Evolutionary conservation across 2,113 vertebrate species (phyloP).

Genomic region (Apistogramma diplotaenia): DNA sequence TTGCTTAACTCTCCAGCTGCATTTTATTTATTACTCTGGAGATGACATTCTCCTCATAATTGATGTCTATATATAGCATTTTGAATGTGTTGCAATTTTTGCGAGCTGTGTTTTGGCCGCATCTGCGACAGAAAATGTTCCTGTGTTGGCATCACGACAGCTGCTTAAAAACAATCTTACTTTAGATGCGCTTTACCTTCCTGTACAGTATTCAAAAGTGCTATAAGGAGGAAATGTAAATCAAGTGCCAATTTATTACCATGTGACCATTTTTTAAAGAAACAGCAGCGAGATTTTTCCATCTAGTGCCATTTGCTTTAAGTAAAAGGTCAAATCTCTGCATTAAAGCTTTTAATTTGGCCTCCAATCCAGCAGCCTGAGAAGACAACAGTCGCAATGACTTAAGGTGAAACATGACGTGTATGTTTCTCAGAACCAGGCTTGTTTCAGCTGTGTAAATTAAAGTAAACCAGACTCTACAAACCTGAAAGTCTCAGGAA

Average conservation of each 20-base stretch:
- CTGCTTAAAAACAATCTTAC: neutral
- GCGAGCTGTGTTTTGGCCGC: neutral
- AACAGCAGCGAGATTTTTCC: neutral
- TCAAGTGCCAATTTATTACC: neutral
- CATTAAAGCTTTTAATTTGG: neutral
- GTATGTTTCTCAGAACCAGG: neutral
- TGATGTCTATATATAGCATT: neutral
- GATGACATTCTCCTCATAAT: neutral
- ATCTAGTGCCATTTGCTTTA: neutral
- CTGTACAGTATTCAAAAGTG: neutral
- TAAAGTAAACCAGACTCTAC: neutral
- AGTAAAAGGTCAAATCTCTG: neutral
- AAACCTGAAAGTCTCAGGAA: neutral
- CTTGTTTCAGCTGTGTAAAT: neutral
- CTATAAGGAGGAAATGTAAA: neutral
- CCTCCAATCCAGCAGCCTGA: neutral
- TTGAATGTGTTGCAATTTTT: neutral
- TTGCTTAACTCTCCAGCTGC: slow-evolving; percentile 45
- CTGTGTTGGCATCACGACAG: neutral
- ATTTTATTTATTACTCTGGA: slow-evolving; percentile 38
- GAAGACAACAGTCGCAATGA: neutral
- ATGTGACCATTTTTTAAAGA: neutral
- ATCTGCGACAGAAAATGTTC: neutral
- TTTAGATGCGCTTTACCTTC: neutral
- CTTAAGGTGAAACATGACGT: neutral